Base-by-base conservation (phyloP, 2,888 invertebrate genomes). In the Drosophila mayaguana region DNA sequence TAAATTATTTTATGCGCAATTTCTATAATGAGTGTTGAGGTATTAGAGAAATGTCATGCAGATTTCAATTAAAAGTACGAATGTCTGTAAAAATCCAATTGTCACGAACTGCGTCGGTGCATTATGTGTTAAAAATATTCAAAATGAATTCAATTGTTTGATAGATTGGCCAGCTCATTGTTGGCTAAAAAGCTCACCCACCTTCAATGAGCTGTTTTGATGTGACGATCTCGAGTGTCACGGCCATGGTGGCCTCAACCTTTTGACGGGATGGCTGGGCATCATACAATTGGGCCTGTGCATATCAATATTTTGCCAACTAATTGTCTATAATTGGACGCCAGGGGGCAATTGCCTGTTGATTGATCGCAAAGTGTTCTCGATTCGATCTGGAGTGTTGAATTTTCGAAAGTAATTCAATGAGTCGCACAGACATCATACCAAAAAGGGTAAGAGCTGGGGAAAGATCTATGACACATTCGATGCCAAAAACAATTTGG, bases 311-410 rank as follows among this genome's bases (percentile, higher is more conserved):
- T 89, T 86, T 77, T 89, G 89, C 89, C 76, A 78, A 86, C 78
- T 86, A 86, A 86, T 76, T 84, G 76, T 86, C 50, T 62, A 71
- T 86, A 89, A 89, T 89, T 86, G 76, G 62, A 50, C 40, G 75
- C 73, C 70, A 68, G 43, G 71, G 55, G 72, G 83, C 73, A 79
- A 56, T 87, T 57, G 60, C 68, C 61, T 51, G 59, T 77, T 79
- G 83, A 77, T 82, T 80, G 85, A 83, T 88, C 72, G 65, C 56
- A 55, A 81, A 87, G 85, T 71, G 88, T 65, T 76, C 66, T 70
- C 53, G 32, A 70, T 66, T 79, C 79, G 61, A n/a, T 57, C 18
- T 48, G 65, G 42, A 70, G 64, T 78, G 69, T 73, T 77, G 73
- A 65, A 59, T 54, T 62, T 73, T 69, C 43, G 46, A 75, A 55